Evolutionary conservation across 2,888 invertebrate genomes (phyloP), one percentile per base, ranked within the genome.

Genomic region (Limenitis camilla): DNA sequence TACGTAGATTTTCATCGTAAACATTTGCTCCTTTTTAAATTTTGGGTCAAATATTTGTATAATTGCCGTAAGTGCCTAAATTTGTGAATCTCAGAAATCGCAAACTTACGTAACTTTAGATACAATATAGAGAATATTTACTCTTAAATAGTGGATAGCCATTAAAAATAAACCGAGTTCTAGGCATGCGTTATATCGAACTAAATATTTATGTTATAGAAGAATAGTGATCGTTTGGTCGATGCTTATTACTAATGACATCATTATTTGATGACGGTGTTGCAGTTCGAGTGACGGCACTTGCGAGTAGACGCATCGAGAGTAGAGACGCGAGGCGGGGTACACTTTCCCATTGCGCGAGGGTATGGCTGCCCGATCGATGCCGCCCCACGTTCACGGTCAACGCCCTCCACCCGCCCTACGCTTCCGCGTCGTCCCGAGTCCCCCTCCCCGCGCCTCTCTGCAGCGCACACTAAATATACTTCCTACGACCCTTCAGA

Each of bases 351-450:
- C 76, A 77, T 87, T 87, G 85, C 83, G 86, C 85, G 85, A 87
- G 86, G 86, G 85, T 86, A 87, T 86, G 85, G 85, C 72, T 62
- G 74, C 64, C 61, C 71, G 80, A 85, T 84, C 85, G 81, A 84
- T 85, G 73, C 80, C 82, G 82, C 82, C 83, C 83, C 81, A 82
- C 78, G 84, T 86, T 86, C 87, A 86, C 87, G 87, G 87, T 87
- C 87, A 86, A 73, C 87, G 87, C 83, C 87, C 87, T 86, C 80
- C 84, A 81, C 84, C 86, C 86, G 85, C 86, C 85, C 84, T 84
- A 80, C 77, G 81, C 76, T 85, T 85, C 85, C 86, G 84, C 81
- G 83, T 84, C 81, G 36, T 73, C 70, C 72, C 72, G 19, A 19
- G 19, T 65, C 69, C 61, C 67, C 60, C 53, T 59, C 53, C 55